phyloP scores from a whole-genome alignment of 2,113 vertebrate species.

The Stegostoma tigrinum region DNA sequence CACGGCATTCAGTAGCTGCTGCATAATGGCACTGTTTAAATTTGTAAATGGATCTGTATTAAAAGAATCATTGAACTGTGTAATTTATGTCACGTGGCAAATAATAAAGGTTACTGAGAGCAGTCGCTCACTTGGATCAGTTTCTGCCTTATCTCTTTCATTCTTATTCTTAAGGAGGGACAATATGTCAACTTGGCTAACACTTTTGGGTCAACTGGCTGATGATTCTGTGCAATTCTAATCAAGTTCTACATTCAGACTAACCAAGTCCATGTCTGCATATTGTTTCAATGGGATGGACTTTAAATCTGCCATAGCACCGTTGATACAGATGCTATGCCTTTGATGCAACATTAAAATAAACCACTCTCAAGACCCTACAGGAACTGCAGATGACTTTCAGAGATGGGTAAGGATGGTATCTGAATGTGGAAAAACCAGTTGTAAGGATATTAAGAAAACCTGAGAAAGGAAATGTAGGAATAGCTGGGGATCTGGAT shows the following conservation, averaged over 20 bases:
- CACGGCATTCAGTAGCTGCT: conserved; percentile 23
- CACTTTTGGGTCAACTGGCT: neutral
- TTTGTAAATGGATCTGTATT: conserved; percentile 13
- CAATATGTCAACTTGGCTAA: neutral
- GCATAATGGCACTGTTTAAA: neutral
- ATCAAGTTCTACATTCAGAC: neutral
- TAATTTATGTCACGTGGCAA: conserved; percentile 33
- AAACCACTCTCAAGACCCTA: neutral
- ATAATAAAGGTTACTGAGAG: conserved; percentile 36
- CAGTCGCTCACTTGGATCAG: neutral
- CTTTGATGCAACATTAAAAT: neutral
- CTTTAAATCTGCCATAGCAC: neutral
- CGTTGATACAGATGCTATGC: neutral
- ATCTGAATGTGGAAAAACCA: neutral
- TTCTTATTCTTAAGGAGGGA: neutral
- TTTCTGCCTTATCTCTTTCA: neutral
- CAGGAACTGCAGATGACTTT: too few species aligned
- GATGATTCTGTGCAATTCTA: neutral
- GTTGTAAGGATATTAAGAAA: neutral
- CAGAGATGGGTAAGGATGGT: too few species aligned
- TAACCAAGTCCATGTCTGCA: neutral
- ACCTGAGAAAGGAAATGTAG: neutral
- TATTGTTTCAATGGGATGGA: neutral
- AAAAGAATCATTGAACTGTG: conserved; percentile 20
- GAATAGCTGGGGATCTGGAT: too few species aligned